Percentiles rank a stretch among this genome's conserved stretches.
phyloP scores from a whole-genome alignment of 2,113 vertebrate species.

The Sylvia atricapilla region DNA sequence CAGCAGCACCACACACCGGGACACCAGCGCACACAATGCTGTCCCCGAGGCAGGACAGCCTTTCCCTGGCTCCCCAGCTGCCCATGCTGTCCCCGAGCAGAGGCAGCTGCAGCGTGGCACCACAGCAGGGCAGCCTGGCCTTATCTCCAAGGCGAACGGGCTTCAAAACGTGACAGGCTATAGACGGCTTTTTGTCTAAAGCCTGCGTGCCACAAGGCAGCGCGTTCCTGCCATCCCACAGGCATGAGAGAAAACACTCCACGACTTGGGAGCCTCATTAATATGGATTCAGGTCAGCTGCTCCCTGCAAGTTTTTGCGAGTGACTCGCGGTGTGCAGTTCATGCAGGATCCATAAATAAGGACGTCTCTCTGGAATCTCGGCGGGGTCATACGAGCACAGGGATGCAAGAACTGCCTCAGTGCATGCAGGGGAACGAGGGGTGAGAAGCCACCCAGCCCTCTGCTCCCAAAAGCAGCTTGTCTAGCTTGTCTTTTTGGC shows the following conservation, averaged over 20 bases:
- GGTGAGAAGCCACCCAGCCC: neutral
- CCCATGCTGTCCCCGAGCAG: rapidly evolving
- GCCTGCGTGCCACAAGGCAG: neutral
- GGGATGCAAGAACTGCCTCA: neutral
- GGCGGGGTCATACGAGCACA: neutral
- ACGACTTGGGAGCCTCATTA: conserved; percentile 46
- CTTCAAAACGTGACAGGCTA: neutral
- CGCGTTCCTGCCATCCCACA: neutral
- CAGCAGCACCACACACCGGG: rapidly evolving
- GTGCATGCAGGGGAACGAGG: rapidly evolving
- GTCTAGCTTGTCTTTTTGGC: neutral
- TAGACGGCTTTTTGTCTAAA: neutral
- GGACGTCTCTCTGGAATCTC: neutral
- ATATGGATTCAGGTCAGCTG: conserved; percentile 63
- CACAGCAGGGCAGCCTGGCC: neutral
- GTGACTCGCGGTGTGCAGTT: conserved; percentile 16
- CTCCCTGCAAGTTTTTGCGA: conserved; percentile 29
- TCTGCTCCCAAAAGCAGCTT: neutral
- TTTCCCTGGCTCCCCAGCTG: rapidly evolving
- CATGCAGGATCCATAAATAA: conserved; percentile 37
- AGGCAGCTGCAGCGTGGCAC: neutral
- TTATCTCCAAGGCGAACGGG: neutral
- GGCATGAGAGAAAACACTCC: neutral
- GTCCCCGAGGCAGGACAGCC: rapidly evolving
- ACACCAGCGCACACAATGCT: neutral